Conservation (phyloP, 2,113 vertebrate species). For the Pheucticus melanocephalus region DNA sequence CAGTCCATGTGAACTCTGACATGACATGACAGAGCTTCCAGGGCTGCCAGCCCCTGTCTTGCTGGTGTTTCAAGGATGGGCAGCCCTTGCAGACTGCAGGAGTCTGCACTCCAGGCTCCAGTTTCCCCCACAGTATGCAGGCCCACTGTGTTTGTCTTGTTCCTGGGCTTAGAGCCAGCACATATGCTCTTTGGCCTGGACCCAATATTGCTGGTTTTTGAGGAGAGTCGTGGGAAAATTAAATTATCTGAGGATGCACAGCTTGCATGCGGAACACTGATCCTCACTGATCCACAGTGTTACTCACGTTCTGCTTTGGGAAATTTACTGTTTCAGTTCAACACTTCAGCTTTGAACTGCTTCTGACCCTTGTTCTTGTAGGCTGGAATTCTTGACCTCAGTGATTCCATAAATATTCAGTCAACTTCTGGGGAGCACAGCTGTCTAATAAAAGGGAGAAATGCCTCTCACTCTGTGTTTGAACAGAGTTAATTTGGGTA, state of each 20-base stretch:
- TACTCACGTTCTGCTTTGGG: background rate
- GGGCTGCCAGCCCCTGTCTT: background rate
- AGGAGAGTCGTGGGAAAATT: slow-evolving; percentile 28
- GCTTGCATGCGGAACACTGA: background rate
- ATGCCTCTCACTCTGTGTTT: background rate
- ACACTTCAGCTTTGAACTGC: slow-evolving; percentile 26
- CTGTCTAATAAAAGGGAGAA: background rate
- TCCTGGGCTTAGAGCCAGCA: slow-evolving; percentile 32
- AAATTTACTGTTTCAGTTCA: background rate
- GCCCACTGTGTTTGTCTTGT: background rate
- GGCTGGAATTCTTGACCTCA: background rate
- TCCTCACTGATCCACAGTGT: background rate
- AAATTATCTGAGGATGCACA: slow-evolving; percentile 16
- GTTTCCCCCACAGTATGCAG: background rate
- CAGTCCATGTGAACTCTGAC: background rate
- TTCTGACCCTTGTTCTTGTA: background rate
- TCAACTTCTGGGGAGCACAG: background rate
- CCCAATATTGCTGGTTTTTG: background rate
- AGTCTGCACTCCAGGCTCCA: background rate
- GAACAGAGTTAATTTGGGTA: background rate
- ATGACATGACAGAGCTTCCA: background rate
- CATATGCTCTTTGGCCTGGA: background rate
- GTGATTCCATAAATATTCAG: background rate
- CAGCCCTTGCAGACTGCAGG: background rate
- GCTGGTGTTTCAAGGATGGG: fast-evolving